Conservation (phyloP, 2,888 invertebrate species). For the Neoitamus cyanurus region DNA sequence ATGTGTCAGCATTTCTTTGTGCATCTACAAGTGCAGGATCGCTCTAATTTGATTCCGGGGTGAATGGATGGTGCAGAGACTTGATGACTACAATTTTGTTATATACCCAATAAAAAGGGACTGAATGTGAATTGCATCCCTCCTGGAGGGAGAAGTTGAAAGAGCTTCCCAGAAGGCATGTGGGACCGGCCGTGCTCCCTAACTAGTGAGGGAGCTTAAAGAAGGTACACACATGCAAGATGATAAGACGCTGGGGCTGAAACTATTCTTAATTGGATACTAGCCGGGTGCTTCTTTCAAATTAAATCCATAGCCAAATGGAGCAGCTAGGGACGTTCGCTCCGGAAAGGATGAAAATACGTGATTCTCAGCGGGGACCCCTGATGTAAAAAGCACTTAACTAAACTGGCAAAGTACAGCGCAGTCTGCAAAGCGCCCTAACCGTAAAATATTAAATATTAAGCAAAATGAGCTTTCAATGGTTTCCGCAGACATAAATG, state of each 20-base stretch:
- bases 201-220: neutral
- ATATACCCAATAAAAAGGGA: neutral
- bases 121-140: neutral
- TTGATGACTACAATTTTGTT: slow-evolving; percentile 14
- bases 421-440: neutral
- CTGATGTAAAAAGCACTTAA: slow-evolving; percentile 18
- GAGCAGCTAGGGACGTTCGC: neutral
- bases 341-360: neutral
- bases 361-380: neutral
- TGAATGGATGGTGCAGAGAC: neutral
- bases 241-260: neutral
- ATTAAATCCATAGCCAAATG: neutral
- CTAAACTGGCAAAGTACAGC: neutral
- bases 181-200: neutral
- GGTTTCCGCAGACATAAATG: slow-evolving; percentile 33
- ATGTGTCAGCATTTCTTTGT: slow-evolving; percentile 26
- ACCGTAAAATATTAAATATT: slow-evolving; percentile 28
- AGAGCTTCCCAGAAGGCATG: neutral
- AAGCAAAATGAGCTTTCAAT: slow-evolving; percentile 36
- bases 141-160: neutral
- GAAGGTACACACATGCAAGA: neutral
- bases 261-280: slow-evolving; percentile 11
- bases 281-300: neutral
- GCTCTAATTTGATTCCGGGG: slow-evolving; percentile 1
- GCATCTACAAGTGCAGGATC: neutral